These are phyloP conservation scores for Lasioglossum malachurum DNA, from an alignment of 2,888 invertebrate genomes.

Conservation along the genomic window DNA sequence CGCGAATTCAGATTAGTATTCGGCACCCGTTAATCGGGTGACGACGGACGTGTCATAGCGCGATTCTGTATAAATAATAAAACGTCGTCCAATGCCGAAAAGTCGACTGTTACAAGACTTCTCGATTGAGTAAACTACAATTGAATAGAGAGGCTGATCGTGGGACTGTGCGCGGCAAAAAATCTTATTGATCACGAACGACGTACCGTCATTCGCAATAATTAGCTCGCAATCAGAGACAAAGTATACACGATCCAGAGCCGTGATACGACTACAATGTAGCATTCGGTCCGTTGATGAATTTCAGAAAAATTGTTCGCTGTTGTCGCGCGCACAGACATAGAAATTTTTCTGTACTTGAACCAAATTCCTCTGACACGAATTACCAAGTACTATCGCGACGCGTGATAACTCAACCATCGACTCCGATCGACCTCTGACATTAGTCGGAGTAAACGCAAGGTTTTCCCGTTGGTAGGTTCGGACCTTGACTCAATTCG, in stretches of 20 bases:
- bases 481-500: constrained; percentile 56
- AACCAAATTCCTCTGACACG: not conserved
- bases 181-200: not conserved
- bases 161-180: not conserved
- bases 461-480: constrained; percentile 33
- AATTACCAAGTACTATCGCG: not conserved
- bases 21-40: not conserved
- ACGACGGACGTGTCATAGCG: not conserved
- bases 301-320: not conserved
- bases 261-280: not conserved
- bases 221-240: not conserved
- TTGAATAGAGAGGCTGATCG: not conserved
- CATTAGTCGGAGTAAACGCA: constrained; percentile 22
- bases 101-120: not conserved
- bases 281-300: not conserved
- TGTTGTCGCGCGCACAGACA: not conserved
- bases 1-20: constrained; percentile 12
- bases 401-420: not conserved
- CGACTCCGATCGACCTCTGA: constrained; percentile 38
- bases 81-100: not conserved
- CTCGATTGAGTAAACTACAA: not conserved
- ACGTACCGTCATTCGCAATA: not conserved
- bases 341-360: not conserved
- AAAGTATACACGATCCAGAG: not conserved
- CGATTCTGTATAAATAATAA: not conserved